Evolutionary conservation across 2,797 vertebrate species (phyloP), one percentile per base, ranked within the genome.

Genomic region (Caiman crocodilus): DNA sequence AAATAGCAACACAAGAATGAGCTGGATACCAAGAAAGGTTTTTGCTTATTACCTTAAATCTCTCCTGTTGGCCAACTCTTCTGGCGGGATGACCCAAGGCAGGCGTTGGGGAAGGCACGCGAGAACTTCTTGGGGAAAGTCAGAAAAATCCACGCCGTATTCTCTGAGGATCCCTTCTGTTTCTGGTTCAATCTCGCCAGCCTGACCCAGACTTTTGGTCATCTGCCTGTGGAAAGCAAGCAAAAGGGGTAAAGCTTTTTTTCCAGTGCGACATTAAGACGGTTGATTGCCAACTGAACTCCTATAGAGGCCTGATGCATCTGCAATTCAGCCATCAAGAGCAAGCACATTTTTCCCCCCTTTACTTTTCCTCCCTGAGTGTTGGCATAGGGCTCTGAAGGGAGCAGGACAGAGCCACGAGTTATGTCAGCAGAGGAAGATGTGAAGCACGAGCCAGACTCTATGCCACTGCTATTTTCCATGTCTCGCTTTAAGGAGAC

Each of bases 181-280:
- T 97, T 99, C 99, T 0, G 99, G 99, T 92, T 99, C 99, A 1
- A 99, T 99, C 90, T 99, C 99, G 63, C 99, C 99, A 0, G 99
- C 99, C 94, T 99, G 98, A 11, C 99, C 99, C 84, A 99, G 98
- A 26, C 98, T 99, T 97, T 99, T 99, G 67, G 98, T 97, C 91
- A 99, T 97, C 20, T 95, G 98, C 93, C 99, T 99, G 87, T 50
- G 91, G 87, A 96, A 79, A 81, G 78, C 93, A 94, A 80, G 85
- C 32, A 95, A 32, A 76, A 55, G 12, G 4, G 84, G 92, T 88
- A 32, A 17, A 14, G 26, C 4, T 5, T 28, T 6, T 14, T 76
- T 82, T 26, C 2, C 87, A 97, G 50, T 42, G 20, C 64, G 5
- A 26, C 76, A 87, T 86, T 58, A 61, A 26, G 59, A 86, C n/a